A percentile compares a stretch with the other conserved stretches of the same genome.
phyloP scores from a whole-genome alignment of 2,888 invertebrate genomes.

The Ischnura elegans region DNA sequence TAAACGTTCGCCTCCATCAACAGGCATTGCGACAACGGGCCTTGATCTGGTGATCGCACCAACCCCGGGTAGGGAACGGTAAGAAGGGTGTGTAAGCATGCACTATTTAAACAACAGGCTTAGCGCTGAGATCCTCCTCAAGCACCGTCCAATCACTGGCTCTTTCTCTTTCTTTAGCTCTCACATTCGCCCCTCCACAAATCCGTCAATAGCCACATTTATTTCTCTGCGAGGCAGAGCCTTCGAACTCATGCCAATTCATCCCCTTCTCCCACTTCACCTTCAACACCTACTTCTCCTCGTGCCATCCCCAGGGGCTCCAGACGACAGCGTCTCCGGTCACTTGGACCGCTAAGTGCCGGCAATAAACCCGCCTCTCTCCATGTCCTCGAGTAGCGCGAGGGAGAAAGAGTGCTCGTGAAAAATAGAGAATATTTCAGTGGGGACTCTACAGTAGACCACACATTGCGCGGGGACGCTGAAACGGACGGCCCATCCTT shows the following conservation, averaged over 20 bases:
- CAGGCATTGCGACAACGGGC: background rate
- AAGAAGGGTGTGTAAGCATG: background rate
- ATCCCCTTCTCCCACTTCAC: conserved; percentile 10
- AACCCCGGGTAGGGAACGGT: background rate
- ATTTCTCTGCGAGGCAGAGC: background rate
- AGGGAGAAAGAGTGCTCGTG: background rate
- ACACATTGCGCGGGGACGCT: background rate
- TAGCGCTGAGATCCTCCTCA: background rate
- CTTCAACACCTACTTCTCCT: background rate
- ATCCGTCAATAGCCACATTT: conserved; percentile 6
- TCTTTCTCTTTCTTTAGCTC: conserved; percentile 31
- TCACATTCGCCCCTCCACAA: background rate
- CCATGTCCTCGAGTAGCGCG: background rate
- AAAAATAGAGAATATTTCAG: background rate
- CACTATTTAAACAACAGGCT: background rate
- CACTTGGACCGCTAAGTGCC: background rate
- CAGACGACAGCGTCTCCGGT: background rate
- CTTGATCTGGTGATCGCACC: background rate
- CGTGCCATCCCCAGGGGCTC: background rate
- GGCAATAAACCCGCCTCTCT: background rate
- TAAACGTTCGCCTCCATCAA: too few species aligned
- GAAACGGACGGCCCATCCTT: too few species aligned
- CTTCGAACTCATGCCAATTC: conserved; percentile 33
- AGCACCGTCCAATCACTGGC: background rate
- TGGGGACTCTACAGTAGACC: background rate